phyloP scores from a whole-genome alignment of 1,140 invertebrate genomes.

The Oryzaephilus surinamensis region DNA sequence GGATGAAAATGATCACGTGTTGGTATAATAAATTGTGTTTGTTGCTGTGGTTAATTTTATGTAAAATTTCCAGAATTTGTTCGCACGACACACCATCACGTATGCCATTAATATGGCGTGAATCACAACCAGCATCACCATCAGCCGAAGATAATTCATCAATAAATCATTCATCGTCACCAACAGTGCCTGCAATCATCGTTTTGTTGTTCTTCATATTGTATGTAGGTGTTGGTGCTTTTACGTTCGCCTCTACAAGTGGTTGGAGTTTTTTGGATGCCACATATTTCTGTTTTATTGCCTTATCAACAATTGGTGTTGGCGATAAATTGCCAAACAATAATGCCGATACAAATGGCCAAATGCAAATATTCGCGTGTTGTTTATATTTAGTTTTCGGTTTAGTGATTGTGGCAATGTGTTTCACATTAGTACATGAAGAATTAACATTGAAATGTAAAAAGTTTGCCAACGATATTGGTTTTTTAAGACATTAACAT shows the following conservation, averaged over 20 bases:
- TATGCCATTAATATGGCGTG: slow-evolving; percentile 53
- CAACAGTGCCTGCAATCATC: slow-evolving; percentile 57
- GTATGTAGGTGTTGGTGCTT: slow-evolving; percentile 62
- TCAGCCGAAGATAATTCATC: slow-evolving; percentile 12
- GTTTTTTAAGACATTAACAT: slow-evolving; percentile 19
- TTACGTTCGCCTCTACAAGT: slow-evolving; percentile 59
- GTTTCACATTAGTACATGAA: slow-evolving; percentile 84
- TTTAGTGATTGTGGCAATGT: slow-evolving; percentile 83
- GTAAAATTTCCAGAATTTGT: slow-evolving; percentile 40
- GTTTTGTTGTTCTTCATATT: slow-evolving; percentile 57
- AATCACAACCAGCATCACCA: slow-evolving; percentile 28
- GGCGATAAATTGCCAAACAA: slow-evolving; percentile 51
- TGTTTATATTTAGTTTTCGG: slow-evolving; percentile 81
- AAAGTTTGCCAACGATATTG: slow-evolving; percentile 25
- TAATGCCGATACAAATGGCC: slow-evolving; percentile 47
- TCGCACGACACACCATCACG: slow-evolving; percentile 60
- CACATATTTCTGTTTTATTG: slow-evolving; percentile 81
- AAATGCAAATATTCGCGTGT: slow-evolving; percentile 67
- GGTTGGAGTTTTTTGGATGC: slow-evolving; percentile 74
- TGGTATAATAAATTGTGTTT: slow-evolving; percentile 6
- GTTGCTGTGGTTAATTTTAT: slow-evolving; percentile 5
- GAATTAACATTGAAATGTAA: slow-evolving; percentile 70
- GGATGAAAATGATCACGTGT: slow-evolving; percentile 36
- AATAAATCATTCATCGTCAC: slow-evolving; percentile 28
- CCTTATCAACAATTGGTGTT: slow-evolving; percentile 77